phyloP scores from a whole-genome alignment of 1,140 invertebrate species.

The Aleiodes sp. region DNA sequence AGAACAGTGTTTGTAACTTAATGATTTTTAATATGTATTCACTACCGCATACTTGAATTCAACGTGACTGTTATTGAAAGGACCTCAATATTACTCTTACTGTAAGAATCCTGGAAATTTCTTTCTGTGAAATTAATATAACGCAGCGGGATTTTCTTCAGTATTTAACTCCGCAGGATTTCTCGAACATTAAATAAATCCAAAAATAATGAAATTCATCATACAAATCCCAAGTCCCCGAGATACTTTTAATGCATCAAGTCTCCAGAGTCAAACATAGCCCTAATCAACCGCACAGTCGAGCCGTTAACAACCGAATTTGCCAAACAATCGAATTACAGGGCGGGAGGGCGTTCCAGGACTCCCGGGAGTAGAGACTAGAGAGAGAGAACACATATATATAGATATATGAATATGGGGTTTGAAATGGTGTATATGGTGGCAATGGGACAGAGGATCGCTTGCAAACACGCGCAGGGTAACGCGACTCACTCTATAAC shows the following conservation, averaged over 20 bases:
- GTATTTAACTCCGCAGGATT: no score
- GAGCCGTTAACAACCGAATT: slow-evolving; percentile 52
- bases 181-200: no score
- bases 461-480: slow-evolving; percentile 36
- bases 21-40: no score
- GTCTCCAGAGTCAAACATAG: slow-evolving; percentile 40
- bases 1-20: no score
- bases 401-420: not conserved
- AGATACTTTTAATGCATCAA: not conserved
- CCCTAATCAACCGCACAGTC: slow-evolving; percentile 49
- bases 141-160: no score
- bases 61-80: no score
- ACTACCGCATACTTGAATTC: no score
- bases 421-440: slow-evolving; percentile 8
- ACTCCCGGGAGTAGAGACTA: slow-evolving; percentile 9
- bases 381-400: not conserved
- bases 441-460: slow-evolving; percentile 28
- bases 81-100: no score
- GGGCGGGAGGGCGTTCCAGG: slow-evolving; percentile 40
- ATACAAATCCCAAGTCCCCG: not conserved
- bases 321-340: slow-evolving; percentile 55
- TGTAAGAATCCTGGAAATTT: no score
- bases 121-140: no score
- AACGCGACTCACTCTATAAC: slow-evolving; percentile 28
- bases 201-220: no score